Evolutionary conservation across 2,113 vertebrate genomes (phyloP).

Genomic region (Centrocercus urophasianus): DNA sequence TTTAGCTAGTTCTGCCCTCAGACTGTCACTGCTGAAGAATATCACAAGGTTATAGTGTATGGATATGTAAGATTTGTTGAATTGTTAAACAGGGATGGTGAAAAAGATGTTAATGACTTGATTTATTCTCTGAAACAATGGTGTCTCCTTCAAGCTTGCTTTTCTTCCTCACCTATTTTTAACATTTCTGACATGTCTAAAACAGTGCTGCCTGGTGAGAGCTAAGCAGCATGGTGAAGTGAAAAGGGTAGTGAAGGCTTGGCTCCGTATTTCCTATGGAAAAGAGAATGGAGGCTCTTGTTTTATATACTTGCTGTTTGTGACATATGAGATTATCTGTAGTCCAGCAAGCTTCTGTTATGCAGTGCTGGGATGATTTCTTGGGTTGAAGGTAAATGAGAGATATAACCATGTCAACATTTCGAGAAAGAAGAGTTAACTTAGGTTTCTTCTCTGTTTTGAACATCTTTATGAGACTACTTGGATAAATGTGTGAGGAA

Average conservation of each 20-base stretch:
- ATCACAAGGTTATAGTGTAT: neutral
- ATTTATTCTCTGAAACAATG: neutral
- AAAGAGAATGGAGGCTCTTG: neutral
- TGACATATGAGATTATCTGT: neutral
- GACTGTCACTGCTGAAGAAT: neutral
- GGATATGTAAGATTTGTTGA: neutral
- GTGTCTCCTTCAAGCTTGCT: neutral
- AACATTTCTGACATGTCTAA: neutral
- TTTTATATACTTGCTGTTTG: constrained; percentile 6
- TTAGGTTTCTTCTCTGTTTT: neutral
- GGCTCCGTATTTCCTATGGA: neutral
- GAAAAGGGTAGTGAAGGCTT: neutral
- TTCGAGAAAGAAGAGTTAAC: neutral
- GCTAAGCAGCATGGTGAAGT: neutral
- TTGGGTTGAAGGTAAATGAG: neutral
- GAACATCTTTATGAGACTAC: neutral
- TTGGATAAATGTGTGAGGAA: neutral
- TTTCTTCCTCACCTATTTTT: neutral
- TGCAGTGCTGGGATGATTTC: neutral
- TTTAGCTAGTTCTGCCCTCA: neutral
- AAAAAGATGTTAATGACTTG: neutral
- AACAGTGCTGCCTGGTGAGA: neutral
- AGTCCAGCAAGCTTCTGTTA: neutral
- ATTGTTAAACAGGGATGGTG: neutral
- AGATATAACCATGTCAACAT: neutral